Evolutionary conservation across 2,888 invertebrate species (phyloP).

Genomic region (Athalia cordata): DNA sequence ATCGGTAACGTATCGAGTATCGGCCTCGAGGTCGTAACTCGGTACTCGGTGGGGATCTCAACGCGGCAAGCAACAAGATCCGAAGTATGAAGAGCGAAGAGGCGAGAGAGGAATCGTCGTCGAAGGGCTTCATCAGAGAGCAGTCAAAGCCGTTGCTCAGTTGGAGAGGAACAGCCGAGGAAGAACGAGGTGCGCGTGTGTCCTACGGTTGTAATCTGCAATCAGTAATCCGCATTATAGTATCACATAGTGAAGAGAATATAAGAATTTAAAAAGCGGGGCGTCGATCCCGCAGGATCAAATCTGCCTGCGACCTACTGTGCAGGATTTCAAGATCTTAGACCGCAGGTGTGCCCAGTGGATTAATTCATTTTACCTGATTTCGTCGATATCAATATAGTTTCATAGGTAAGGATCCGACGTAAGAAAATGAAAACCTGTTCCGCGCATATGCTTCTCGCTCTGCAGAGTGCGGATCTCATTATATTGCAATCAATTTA

Average conservation of each 20-base stretch:
- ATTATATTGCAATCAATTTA: no score
- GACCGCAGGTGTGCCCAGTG: slow-evolving; percentile 14
- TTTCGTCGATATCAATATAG: no score
- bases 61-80: slow-evolving; percentile 9
- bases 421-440: no score
- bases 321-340: not conserved
- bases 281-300: no score
- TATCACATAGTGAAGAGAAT: not conserved
- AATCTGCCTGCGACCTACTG: not conserved
- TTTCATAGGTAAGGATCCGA: no score
- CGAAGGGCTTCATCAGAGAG: slow-evolving; percentile 40
- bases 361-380: not conserved
- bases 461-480: no score
- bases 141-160: slow-evolving; percentile 46
- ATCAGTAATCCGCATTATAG: not conserved
- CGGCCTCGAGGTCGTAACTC: slow-evolving; percentile 17
- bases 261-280: no score
- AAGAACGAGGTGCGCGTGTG: slow-evolving; percentile 29
- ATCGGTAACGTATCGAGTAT: not conserved
- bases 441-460: no score
- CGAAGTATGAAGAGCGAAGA: slow-evolving; percentile 14
- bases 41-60: not conserved
- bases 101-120: slow-evolving; percentile 20
- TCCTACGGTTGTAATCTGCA: not conserved
- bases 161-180: slow-evolving; percentile 51